Percentiles rank a stretch among this genome's conserved stretches.
Conservation (phyloP, 2,113 vertebrate genomes). For the Enhydra lutris region DNA sequence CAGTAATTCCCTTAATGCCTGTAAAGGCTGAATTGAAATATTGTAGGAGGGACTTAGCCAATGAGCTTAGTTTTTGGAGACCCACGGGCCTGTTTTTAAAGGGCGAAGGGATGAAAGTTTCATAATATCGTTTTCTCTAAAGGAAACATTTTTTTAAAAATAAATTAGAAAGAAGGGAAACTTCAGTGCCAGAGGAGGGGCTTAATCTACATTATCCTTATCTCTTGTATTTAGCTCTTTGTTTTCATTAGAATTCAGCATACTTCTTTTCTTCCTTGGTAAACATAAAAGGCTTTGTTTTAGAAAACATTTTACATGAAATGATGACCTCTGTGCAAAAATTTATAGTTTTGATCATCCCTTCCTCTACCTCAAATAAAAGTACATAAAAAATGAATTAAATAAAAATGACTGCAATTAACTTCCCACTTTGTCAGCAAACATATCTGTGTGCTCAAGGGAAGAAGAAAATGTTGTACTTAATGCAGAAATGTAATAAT, state of each 20-base stretch:
- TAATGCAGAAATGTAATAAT: not conserved
- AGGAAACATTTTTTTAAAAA: not conserved
- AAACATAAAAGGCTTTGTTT: conserved; percentile 37
- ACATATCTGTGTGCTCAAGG: not conserved
- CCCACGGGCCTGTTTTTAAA: not conserved
- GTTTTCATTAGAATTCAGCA: conserved; percentile 40
- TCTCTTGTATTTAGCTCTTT: conserved; percentile 70
- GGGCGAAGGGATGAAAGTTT: not conserved
- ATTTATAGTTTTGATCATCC: not conserved
- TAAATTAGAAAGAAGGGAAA: not conserved
- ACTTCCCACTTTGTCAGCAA: not conserved
- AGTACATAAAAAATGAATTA: not conserved
- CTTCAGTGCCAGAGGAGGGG: not conserved
- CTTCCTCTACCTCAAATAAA: not conserved
- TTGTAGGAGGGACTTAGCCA: not conserved
- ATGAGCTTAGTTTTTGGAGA: not conserved
- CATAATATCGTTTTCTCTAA: not conserved
- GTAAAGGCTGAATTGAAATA: conserved; percentile 41
- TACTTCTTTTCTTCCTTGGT: conserved; percentile 66
- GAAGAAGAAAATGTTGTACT: not conserved
- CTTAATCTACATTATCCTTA: not conserved
- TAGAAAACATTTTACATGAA: not conserved
- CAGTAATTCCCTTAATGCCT: conserved; percentile 26
- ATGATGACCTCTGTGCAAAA: not conserved
- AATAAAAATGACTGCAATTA: not conserved